phyloP scores from a whole-genome alignment of 1,140 invertebrate genomes.

The Liolophura sinensis region DNA sequence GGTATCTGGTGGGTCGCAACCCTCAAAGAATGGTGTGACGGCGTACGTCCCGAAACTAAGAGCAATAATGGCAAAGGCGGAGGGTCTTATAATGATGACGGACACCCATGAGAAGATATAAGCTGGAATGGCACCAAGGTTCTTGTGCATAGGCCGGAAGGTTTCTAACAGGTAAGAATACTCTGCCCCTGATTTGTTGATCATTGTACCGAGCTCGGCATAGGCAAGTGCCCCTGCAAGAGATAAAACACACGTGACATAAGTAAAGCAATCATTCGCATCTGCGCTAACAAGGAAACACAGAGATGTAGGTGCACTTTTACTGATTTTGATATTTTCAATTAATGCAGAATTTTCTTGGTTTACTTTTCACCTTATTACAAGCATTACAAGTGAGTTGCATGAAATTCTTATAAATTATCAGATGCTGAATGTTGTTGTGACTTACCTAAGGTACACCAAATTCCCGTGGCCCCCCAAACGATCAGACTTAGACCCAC shows the following conservation, averaged over 20 bases:
- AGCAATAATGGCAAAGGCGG: conserved; percentile 85
- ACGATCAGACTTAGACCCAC: conserved; percentile 77
- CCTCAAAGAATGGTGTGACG: conserved; percentile 80
- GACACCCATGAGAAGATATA: conserved; percentile 82
- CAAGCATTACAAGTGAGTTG: too few species aligned
- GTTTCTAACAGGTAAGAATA: conserved; percentile 24
- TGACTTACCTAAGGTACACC: conserved; percentile 26
- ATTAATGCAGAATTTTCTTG: too few species aligned
- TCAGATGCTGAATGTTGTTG: conserved; percentile 1
- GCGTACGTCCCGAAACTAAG: conserved; percentile 90
- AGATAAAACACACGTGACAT: too few species aligned
- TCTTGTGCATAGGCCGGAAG: conserved; percentile 11
- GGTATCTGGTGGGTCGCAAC: conserved; percentile 32
- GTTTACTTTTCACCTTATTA: too few species aligned
- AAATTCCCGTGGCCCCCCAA: conserved; percentile 74
- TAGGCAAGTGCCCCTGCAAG: conserved; percentile 23
- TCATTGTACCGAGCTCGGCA: conserved; percentile 19
- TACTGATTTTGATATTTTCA: too few species aligned
- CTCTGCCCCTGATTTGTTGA: conserved; percentile 24
- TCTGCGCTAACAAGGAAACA: too few species aligned
- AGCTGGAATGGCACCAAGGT: conserved; percentile 60
- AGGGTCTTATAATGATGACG: conserved; percentile 67
- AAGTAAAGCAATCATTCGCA: too few species aligned
- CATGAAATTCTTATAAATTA: too few species aligned
- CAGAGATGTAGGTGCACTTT: too few species aligned